Evolutionary conservation across 2,888 invertebrate genomes (phyloP), one percentile per base, ranked within the genome.

Genomic region (Perithous albicinctus): DNA sequence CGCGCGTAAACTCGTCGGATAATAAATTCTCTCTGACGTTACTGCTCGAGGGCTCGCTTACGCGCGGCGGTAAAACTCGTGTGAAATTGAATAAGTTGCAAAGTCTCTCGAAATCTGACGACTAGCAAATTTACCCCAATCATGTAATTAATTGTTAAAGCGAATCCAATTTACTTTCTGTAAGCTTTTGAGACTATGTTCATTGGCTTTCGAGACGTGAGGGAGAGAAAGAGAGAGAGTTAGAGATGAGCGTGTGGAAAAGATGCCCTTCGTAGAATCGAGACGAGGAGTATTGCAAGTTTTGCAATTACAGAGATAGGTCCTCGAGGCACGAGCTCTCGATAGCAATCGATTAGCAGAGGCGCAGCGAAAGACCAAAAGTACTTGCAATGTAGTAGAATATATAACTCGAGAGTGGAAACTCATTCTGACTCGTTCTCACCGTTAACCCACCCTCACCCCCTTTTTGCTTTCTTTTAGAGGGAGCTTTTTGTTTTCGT

Each of bases 271-370:
- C 18, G 66, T n/a, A n/a, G n/a, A n/a, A n/a, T n/a, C 18, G n/a
- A 43, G 29, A 56, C n/a, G 61, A 72, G 73, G n/a, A 74, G 46
- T 51, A 48, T 74, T 41, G 69, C 66, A 75, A 78, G 81, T 82
- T 78, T 82, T 32, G 69, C 78, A 78, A 81, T 81, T 74, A 64
- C 56, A 29, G 41, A 69, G 73, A 73, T n/a, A n/a, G n/a, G n/a
- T n/a, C n/a, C n/a, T 73, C 56, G 54, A 70, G 77, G 78, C 69
- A 77, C 74, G 77, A 81, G 78, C 38, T 81, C 78, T 78, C 81
- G 81, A 78, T 78, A 64, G 29, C 70, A 48, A 81, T 78, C 78
- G 81, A 78, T 81, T 70, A 26, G 54, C 29, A 6, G n/a, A 51
- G n/a, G n/a, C n/a, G n/a, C 46, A 70, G 74, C 81, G 26, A 61